Conservation (phyloP, 1,140 invertebrate genomes). For the Pseudobourletiella spinata region DNA sequence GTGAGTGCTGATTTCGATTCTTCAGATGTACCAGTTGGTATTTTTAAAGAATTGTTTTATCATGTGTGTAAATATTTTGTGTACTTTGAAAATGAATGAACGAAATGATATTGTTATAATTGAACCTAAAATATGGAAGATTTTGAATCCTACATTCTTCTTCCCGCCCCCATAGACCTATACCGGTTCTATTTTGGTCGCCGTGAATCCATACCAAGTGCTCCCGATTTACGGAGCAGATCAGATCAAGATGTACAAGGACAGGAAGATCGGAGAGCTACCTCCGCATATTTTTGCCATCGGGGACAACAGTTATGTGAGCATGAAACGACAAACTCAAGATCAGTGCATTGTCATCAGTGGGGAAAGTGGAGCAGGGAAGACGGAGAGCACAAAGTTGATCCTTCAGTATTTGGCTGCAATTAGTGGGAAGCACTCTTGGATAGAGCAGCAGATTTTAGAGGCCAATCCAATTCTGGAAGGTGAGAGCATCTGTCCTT, state of each 20-base stretch:
- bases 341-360: constrained; percentile 91
- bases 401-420: constrained; percentile 96
- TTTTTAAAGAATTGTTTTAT: no score
- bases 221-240: constrained; percentile 95
- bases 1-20: no score
- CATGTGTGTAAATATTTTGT: no score
- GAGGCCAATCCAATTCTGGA: constrained; percentile 90
- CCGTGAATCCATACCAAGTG: constrained; percentile 98
- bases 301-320: constrained; percentile 93
- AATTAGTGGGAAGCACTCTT: constrained; percentile 98
- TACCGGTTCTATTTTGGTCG: constrained; percentile 95
- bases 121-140: no score
- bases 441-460: constrained; percentile 96
- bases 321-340: constrained; percentile 83
- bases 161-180: constrained; percentile 87
- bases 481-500: no score
- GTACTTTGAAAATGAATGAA: no score
- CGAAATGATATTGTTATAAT: background rate
- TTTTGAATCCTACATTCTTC: no score
- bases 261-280: constrained; percentile 93
- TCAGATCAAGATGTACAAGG: constrained; percentile 94
- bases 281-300: constrained; percentile 98
- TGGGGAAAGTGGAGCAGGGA: constrained; percentile 89
- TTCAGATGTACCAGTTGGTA: no score
- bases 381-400: constrained; percentile 97